Percentiles rank a stretch among this genome's conserved stretches.
These are phyloP conservation scores for Cecropterus lyciades DNA, from an alignment of 1,140 invertebrate species.

Conservation along the genomic window DNA sequence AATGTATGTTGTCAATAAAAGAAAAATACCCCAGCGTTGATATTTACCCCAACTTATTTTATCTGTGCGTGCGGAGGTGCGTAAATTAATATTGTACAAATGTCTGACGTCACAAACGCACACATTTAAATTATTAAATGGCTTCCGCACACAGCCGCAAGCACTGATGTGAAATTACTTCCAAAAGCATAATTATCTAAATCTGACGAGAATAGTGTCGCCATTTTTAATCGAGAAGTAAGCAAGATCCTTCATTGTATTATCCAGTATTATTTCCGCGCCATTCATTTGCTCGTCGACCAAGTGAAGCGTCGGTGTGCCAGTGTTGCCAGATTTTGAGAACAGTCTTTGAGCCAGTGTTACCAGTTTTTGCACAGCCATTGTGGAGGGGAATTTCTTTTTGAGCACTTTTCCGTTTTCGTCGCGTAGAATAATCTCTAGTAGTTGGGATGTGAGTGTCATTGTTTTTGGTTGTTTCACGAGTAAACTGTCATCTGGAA, in stretches of 20 bases:
- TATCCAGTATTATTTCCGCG: conserved; percentile 90
- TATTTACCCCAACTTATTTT: background rate
- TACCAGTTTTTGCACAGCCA: conserved; percentile 93
- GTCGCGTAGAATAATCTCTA: conserved; percentile 87
- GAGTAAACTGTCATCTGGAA: conserved; percentile 89
- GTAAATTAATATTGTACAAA: background rate
- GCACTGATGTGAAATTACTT: background rate
- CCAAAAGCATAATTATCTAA: conserved; percentile 83
- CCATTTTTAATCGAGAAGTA: conserved; percentile 94
- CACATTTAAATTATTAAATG: too few species aligned
- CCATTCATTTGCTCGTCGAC: conserved; percentile 85
- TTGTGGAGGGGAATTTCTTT: conserved; percentile 90
- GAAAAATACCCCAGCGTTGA: too few species aligned
- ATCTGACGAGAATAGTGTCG: conserved; percentile 90
- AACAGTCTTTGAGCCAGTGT: conserved; percentile 90
- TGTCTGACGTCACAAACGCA: background rate
- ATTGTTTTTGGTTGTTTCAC: conserved; percentile 84
- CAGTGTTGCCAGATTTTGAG: conserved; percentile 63
- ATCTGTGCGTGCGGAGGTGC: background rate
- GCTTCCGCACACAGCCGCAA: background rate
- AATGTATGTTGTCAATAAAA: too few species aligned
- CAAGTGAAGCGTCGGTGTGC: conserved; percentile 79
- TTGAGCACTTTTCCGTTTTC: conserved; percentile 85
- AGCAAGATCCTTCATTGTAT: conserved; percentile 91
- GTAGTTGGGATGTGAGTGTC: conserved; percentile 89